Conservation (phyloP, 2,888 invertebrate genomes). For the Drosophila buzzatii region DNA sequence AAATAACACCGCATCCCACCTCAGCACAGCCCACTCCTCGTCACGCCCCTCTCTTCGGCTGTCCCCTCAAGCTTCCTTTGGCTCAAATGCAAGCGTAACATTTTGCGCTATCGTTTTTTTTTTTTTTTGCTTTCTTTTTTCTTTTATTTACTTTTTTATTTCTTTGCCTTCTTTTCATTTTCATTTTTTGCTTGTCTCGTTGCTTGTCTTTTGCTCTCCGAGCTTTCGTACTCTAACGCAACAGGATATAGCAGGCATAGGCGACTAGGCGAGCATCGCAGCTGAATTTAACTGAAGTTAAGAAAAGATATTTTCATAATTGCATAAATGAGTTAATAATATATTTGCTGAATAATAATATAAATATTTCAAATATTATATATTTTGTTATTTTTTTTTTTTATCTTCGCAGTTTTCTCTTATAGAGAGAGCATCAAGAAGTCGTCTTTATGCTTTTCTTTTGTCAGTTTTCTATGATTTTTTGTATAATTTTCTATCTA, state of each 20-base stretch:
- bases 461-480: conserved; percentile 25
- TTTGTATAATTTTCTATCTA: conserved; percentile 36
- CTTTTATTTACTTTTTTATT: conserved; percentile 11
- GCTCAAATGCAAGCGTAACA: conserved; percentile 77
- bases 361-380: not conserved
- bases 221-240: conserved; percentile 34
- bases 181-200: conserved; percentile 50
- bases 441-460: not conserved
- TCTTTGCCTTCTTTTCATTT: conserved; percentile 41
- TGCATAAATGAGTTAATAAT: too few species aligned
- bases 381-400: not conserved
- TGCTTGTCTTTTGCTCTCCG: conserved; percentile 52
- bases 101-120: conserved; percentile 71
- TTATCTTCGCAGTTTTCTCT: not conserved
- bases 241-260: conserved; percentile 10
- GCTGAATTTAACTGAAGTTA: not conserved
- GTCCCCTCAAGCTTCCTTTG: not conserved
- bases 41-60: not conserved
- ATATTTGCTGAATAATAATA: not conserved
- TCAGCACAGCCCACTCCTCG: not conserved
- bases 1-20: conserved; percentile 15
- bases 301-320: too few species aligned
- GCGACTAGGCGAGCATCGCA: not conserved
- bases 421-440: conserved; percentile 28
- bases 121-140: conserved; percentile 8